Evolutionary conservation across 2,888 invertebrate genomes (phyloP).

Genomic region (Ochlodes sylvanus): DNA sequence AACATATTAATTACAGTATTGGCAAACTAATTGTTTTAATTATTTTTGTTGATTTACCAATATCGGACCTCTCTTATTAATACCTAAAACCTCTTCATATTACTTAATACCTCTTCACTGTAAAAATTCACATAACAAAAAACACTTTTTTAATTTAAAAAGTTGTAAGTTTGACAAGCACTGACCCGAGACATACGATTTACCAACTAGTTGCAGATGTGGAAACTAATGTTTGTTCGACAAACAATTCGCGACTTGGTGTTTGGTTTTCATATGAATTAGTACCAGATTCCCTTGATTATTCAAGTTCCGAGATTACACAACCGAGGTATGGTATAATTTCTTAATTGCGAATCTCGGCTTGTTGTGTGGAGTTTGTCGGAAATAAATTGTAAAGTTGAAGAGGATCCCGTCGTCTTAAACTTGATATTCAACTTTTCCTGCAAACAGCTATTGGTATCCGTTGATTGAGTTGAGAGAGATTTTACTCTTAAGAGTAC

Average conservation of each 20-base stretch:
- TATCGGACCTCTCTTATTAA: no score
- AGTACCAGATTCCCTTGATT: constrained; percentile 31
- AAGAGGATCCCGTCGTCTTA: no score
- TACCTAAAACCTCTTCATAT: no score
- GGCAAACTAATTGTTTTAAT: no score
- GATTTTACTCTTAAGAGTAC: no score
- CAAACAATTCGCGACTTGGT: constrained; percentile 34
- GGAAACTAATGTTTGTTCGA: constrained; percentile 28
- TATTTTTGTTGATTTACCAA: no score
- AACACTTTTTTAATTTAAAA: background rate
- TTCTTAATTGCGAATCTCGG: constrained; percentile 9
- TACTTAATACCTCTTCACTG: no score
- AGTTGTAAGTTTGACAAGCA: constrained; percentile 1
- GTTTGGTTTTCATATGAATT: constrained; percentile 39
- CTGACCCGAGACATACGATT: constrained; percentile 2
- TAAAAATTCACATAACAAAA: no score
- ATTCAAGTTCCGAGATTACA: constrained; percentile 28
- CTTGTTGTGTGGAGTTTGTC: constrained; percentile 19
- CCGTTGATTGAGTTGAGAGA: no score
- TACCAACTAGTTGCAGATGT: constrained; percentile 15
- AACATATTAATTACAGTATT: no score
- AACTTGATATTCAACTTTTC: no score
- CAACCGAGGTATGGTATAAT: constrained; percentile 17
- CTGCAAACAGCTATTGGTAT: no score
- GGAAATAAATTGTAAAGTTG: background rate